phyloP scores from a whole-genome alignment of 2,888 invertebrate species.

The Aspidapion aeneum region DNA sequence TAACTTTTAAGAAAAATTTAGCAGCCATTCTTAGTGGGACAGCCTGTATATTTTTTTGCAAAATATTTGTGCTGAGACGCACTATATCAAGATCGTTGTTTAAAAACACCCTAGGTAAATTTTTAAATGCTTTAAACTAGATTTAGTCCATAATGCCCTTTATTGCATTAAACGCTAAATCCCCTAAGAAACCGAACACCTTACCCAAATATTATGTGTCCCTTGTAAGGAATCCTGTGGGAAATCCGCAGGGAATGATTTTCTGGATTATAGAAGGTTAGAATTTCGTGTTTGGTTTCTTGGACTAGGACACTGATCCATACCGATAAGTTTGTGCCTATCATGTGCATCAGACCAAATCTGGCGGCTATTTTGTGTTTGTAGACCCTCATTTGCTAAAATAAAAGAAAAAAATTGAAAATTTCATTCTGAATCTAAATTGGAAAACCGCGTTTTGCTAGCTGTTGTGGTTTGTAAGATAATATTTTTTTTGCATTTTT shows the following conservation, averaged over 20 bases:
- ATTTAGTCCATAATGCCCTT: not conserved
- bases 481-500: too few species aligned
- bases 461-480: too few species aligned
- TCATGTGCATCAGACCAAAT: slow-evolving; percentile 98
- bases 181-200: not conserved
- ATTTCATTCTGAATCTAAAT: too few species aligned
- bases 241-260: slow-evolving; percentile 78
- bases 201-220: slow-evolving; percentile 8
- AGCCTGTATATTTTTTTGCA: too few species aligned
- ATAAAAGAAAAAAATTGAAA: slow-evolving; percentile 26
- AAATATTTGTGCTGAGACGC: too few species aligned
- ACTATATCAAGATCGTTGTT: too few species aligned
- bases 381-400: slow-evolving; percentile 85
- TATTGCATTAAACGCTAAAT: not conserved
- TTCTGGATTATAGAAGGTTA: slow-evolving; percentile 87
- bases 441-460: too few species aligned
- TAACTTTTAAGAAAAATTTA: too few species aligned
- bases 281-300: slow-evolving; percentile 93
- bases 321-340: slow-evolving; percentile 95
- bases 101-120: too few species aligned
- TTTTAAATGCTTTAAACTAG: too few species aligned
- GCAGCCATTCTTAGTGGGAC: too few species aligned
- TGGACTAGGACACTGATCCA: slow-evolving; percentile 94
- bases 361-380: slow-evolving; percentile 85
- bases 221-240: slow-evolving; percentile 65